Evolutionary conservation across 1,140 invertebrate genomes (phyloP).

Genomic region (Zaprionus nigranus): DNA sequence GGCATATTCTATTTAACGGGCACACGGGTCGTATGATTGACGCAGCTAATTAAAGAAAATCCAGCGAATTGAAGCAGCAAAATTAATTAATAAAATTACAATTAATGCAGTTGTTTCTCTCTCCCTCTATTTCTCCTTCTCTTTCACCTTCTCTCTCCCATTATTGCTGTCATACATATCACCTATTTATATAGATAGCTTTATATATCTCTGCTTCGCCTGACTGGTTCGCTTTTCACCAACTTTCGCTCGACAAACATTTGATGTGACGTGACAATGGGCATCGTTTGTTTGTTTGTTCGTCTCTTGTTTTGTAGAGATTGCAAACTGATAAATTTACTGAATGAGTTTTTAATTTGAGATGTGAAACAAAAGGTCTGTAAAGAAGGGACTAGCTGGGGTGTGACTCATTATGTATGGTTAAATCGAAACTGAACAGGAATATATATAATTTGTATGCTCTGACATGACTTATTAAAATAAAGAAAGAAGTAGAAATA

Average conservation of each 20-base stretch:
- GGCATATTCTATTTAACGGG: slow-evolving; percentile 42
- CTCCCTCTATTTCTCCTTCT: not conserved
- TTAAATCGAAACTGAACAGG: no score
- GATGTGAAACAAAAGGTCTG: not conserved
- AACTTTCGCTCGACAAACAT: slow-evolving; percentile 8
- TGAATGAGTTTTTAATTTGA: not conserved
- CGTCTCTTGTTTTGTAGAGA: not conserved
- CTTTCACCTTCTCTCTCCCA: no score
- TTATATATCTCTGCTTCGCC: not conserved
- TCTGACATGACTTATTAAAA: no score
- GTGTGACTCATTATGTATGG: no score
- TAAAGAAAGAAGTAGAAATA: no score
- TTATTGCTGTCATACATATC: slow-evolving; percentile 1
- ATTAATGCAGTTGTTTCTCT: slow-evolving; percentile 60
- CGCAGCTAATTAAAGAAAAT: slow-evolving; percentile 66
- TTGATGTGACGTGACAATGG: not conserved
- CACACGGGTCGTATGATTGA: slow-evolving; percentile 76
- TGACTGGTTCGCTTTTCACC: not conserved
- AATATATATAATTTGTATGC: no score
- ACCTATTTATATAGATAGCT: not conserved
- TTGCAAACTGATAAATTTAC: not conserved
- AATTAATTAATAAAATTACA: slow-evolving; percentile 78
- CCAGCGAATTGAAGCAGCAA: slow-evolving; percentile 23
- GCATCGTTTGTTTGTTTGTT: not conserved
- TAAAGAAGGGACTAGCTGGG: no score